phyloP scores from a whole-genome alignment of 2,888 invertebrate species.

The Tethea ocularis region DNA sequence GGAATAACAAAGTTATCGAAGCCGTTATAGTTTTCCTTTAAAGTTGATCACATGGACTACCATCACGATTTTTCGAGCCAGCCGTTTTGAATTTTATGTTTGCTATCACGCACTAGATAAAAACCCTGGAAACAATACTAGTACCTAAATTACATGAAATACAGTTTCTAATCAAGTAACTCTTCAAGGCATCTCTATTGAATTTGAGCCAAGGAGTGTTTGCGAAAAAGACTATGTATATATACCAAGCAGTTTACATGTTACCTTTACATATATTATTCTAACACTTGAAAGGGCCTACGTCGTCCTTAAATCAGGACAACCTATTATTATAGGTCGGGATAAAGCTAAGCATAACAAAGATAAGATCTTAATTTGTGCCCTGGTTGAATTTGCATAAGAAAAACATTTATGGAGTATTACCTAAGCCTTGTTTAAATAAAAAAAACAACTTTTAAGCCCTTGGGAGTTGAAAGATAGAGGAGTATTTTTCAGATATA shows the following conservation, averaged over 20 bases:
- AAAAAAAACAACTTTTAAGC: slow-evolving; percentile 18
- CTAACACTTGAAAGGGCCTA: background rate
- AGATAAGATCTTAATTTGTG: slow-evolving; percentile 2
- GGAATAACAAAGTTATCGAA: too few relatives aligned
- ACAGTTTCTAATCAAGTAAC: too few relatives aligned
- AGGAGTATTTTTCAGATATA: background rate
- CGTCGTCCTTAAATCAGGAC: background rate
- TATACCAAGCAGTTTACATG: background rate
- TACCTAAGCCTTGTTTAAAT: slow-evolving; percentile 29
- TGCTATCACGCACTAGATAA: too few relatives aligned
- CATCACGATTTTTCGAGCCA: too few relatives aligned
- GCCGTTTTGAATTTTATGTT: too few relatives aligned
- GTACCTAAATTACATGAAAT: too few relatives aligned
- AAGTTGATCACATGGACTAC: too few relatives aligned
- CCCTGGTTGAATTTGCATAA: slow-evolving; percentile 37
- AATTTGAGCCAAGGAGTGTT: too few relatives aligned
- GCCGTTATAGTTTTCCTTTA: too few relatives aligned
- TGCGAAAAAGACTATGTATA: too few relatives aligned
- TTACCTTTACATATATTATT: background rate
- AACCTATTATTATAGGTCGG: background rate
- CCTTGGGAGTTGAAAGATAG: slow-evolving; percentile 7
- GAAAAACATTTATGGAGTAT: slow-evolving; percentile 32
- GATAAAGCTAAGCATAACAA: slow-evolving; percentile 1
- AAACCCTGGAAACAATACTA: too few relatives aligned
- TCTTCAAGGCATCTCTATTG: too few relatives aligned